Evolutionary conservation across 2,797 vertebrate genomes (phyloP).

Genomic region (Girardinus metallicus): DNA sequence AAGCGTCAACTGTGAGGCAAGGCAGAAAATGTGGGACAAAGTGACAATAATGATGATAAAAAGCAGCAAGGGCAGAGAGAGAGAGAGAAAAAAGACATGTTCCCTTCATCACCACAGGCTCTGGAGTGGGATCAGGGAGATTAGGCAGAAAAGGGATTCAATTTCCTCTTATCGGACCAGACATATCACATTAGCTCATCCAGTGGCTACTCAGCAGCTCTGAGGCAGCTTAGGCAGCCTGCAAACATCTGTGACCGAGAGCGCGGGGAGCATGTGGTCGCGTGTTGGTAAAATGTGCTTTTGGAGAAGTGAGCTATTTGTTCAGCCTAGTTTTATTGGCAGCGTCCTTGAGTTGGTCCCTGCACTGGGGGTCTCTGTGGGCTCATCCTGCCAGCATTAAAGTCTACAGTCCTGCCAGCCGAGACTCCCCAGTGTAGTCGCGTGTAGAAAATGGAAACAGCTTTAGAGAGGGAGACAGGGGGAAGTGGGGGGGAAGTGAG

Average conservation of each 20-base stretch:
- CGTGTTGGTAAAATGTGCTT: slow-evolving; percentile 52
- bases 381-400: slow-evolving; percentile 51
- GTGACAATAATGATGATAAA: slow-evolving; percentile 1
- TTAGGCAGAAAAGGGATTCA: slow-evolving; percentile 67
- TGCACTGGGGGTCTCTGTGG: slow-evolving; percentile 50
- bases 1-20: neutral
- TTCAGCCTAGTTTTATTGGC: slow-evolving; percentile 62
- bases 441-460: slow-evolving; percentile 5
- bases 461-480: slow-evolving; percentile 10
- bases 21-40: slow-evolving; percentile 17
- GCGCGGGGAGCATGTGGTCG: slow-evolving; percentile 3
- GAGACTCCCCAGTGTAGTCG: slow-evolving; percentile 38
- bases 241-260: slow-evolving; percentile 65
- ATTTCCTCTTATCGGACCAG: slow-evolving; percentile 61
- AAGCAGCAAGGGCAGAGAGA: slow-evolving; percentile 34
- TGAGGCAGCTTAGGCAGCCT: slow-evolving; percentile 56
- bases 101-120: slow-evolving; percentile 42
- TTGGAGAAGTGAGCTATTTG: slow-evolving; percentile 46
- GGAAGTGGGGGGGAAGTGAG: neutral
- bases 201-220: slow-evolving; percentile 69
- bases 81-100: slow-evolving; percentile 27
- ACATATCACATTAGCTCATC: slow-evolving; percentile 67
- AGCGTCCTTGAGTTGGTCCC: slow-evolving; percentile 52
- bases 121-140: slow-evolving; percentile 62
- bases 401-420: slow-evolving; percentile 46